Evolutionary conservation across 2,797 vertebrate species (phyloP).

Genomic region (Fringilla coelebs): DNA sequence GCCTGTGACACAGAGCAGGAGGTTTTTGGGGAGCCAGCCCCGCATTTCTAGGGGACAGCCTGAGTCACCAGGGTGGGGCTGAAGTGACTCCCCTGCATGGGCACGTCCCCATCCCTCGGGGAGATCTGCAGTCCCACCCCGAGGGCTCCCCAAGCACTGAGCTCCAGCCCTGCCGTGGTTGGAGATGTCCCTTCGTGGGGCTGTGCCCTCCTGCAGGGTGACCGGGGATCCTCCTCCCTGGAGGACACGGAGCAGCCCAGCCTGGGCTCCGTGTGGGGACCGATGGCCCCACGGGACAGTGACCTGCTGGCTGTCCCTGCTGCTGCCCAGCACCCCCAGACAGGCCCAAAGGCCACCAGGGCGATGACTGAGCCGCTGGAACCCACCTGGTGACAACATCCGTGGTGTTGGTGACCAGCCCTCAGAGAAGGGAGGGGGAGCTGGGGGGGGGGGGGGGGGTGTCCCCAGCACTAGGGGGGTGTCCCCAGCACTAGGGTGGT

Average conservation of each 20-base stretch:
- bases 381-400: rapidly evolving
- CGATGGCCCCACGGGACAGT: no score
- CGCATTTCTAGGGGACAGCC: background rate
- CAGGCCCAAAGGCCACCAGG: background rate
- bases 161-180: background rate
- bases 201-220: background rate
- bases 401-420: background rate
- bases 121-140: background rate
- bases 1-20: background rate
- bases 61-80: background rate
- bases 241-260: background rate
- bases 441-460: no score
- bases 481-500: no score
- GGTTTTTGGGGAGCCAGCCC: background rate
- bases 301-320: background rate
- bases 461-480: no score
- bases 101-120: background rate
- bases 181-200: background rate
- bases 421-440: background rate
- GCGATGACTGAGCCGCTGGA: background rate
- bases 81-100: background rate
- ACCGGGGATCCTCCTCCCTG: background rate
- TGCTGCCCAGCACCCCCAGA: background rate
- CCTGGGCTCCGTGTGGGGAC: background rate
- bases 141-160: background rate